Base-by-base conservation (phyloP, 2,797 vertebrate genomes). In the Hylomyscus alleni region DNA sequence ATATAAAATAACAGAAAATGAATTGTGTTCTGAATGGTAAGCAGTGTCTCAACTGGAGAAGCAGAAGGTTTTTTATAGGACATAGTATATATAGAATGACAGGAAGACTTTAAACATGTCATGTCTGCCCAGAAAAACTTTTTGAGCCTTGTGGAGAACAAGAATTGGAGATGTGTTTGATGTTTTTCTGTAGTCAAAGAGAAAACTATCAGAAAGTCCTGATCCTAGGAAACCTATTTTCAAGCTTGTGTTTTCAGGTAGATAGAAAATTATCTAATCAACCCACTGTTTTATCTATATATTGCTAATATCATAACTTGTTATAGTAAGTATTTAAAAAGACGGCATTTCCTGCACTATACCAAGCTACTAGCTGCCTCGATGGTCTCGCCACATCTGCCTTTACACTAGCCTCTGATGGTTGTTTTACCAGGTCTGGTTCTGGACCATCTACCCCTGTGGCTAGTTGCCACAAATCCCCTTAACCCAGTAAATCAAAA, bases 171-270 rank as follows among this genome's bases (percentile, higher is more conserved):
- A 20, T 76, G 31, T 14, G 6, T 44, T 81, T 58, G 54, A 47
- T 93, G 37, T 37, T 37, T 60, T 94, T 47, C 47, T 37, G 3
- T 14, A 20, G 7, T 54, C 11, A 52, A 1, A 3, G 6, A 83
- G 17, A 69, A 52, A 7, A 19, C 12, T 29, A 82, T 26, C 20
- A 17, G 44, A 88, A 90, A 86, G 31, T 65, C 20, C 58, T 0
- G 0, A 60, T 0, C 1, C 24, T 17, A 0, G 1, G 10, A 6
- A 40, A 78, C 9, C 26, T 24, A 31, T 34, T 29, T 34, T 78
- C 88, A 81, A 9, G 6, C 50, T 58, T 90, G 9, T 34, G 12
- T 54, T 77, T 12, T 22, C 1, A 8, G 3, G 37, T 3, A 88
- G 15, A 10, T 44, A 60, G 34, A 85, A 60, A 0, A 4, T 52